Conservation (phyloP, 2,888 invertebrate genomes). For the Morpho deidamia region DNA sequence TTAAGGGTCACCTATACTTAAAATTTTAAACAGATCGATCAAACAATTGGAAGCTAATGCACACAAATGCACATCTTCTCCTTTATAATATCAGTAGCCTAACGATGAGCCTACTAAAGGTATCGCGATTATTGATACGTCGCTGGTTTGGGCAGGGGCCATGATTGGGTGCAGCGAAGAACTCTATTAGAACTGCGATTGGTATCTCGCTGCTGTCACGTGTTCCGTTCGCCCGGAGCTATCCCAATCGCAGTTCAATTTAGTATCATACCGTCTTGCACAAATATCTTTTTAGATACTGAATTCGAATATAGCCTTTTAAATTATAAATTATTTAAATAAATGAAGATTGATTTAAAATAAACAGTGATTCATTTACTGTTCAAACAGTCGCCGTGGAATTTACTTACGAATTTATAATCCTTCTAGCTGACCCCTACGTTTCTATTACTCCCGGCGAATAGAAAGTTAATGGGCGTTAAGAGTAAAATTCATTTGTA, state of each 20-base stretch:
- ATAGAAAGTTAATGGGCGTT: too few relatives aligned
- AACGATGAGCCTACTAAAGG: not conserved
- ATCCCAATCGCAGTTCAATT: conserved; percentile 37
- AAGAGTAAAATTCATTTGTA: too few relatives aligned
- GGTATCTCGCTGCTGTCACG: conserved; percentile 60
- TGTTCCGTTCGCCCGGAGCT: conserved; percentile 55
- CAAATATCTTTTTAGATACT: not conserved
- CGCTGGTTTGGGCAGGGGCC: conserved; percentile 32
- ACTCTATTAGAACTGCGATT: conserved; percentile 63
- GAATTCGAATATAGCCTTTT: too few relatives aligned
- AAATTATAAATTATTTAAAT: too few relatives aligned
- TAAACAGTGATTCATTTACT: too few relatives aligned
- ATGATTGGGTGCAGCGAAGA: conserved; percentile 63
- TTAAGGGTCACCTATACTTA: not conserved
- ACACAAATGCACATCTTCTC: not conserved
- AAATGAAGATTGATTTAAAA: too few relatives aligned
- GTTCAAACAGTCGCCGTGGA: too few relatives aligned
- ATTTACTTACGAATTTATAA: too few relatives aligned
- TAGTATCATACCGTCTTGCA: conserved; percentile 20
- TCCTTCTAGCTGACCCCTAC: too few relatives aligned
- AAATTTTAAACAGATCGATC: not conserved
- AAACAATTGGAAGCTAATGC: not conserved
- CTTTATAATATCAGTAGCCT: not conserved
- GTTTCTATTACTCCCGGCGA: too few relatives aligned
- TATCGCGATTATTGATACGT: conserved; percentile 22